Evolutionary conservation across 2,797 vertebrate genomes (phyloP), one percentile per base, ranked within the genome.

Genomic region (Epinephelus awoara): DNA sequence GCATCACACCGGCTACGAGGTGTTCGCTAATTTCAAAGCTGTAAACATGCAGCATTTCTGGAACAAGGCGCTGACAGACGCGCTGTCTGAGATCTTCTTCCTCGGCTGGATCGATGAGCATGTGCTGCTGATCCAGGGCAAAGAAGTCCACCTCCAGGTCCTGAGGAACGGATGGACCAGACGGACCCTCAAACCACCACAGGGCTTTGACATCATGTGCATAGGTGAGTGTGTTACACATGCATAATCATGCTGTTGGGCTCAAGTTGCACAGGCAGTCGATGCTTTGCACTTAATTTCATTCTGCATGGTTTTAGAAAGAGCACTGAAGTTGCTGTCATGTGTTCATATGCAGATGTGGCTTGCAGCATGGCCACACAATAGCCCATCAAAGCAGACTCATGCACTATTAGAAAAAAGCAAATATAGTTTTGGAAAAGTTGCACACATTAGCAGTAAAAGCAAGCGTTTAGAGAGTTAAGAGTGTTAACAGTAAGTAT

Each of bases 21-120:
- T 99, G 50, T 99, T 99, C 85, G 98, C 97, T 0, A 96, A 95
- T 87, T 99, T 99, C 91, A 99, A 99, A 93, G 95, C 96, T 19
- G 97, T 96, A 47, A 99, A 99, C 95, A 96, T 97, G 98, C 96
- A 96, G 89, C 97, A 98, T 72, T 99, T 97, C 93, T 99, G 98
- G 98, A 97, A 99, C 94, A 94, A 95, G 93, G 92, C 95, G 56
- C 96, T 98, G 84, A 97, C 96, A 1, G 95, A 96, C n/a, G 98
- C 97, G 2, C 94, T 98, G 85, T 91, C 96, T 0, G 97, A 97
- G 93, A 95, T 97, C 72, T 97, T 98, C 92, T 98, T 99, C 93
- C 94, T 99, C 80, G 98, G 98, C 64, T 99, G 98, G 98, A 96
- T 99, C 84, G 97, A 98, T 85, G 96, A 97, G 89, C 96, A 95